Percentiles rank a stretch among this genome's conserved stretches.
These are phyloP conservation scores for Naso thynnoides DNA, from an alignment of 2,797 vertebrate species.

Conservation along the genomic window DNA sequence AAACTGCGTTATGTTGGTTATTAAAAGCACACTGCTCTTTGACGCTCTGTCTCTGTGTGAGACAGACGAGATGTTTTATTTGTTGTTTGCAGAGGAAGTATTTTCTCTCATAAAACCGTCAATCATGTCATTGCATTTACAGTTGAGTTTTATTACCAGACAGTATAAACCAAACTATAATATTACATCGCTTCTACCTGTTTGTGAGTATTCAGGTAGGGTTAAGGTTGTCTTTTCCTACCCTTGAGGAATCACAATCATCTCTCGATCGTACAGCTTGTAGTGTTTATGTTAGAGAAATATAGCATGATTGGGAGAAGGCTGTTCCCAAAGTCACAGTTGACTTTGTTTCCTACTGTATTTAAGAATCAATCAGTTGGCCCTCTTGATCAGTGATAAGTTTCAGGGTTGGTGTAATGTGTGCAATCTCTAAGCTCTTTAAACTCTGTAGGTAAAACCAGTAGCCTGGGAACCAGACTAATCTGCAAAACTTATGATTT, in stretches of 20 bases:
- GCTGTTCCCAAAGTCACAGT: not conserved
- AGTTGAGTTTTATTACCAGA: slow-evolving; percentile 33
- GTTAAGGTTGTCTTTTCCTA: slow-evolving; percentile 22
- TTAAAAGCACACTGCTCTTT: slow-evolving; percentile 64
- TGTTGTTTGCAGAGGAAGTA: slow-evolving; percentile 22
- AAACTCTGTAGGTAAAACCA: not conserved
- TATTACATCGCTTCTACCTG: slow-evolving; percentile 31
- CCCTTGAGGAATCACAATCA: slow-evolving; percentile 7
- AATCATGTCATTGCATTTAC: slow-evolving; percentile 56
- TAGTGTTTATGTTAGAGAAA: not conserved
- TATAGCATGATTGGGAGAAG: slow-evolving; percentile 5
- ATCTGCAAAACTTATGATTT: too few relatives aligned
- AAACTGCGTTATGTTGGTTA: slow-evolving; percentile 57
- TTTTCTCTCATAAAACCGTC: slow-evolving; percentile 48
- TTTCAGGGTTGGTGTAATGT: not conserved
- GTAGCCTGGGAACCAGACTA: too few relatives aligned
- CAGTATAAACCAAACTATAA: slow-evolving; percentile 46
- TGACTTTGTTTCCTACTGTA: slow-evolving; percentile 1
- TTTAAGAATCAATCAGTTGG: not conserved
- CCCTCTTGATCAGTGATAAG: not conserved
- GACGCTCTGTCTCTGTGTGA: slow-evolving; percentile 55
- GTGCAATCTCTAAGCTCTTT: not conserved
- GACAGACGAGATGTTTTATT: slow-evolving; percentile 50
- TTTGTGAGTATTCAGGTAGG: not conserved
- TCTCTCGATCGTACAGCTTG: slow-evolving; percentile 13